Evolutionary conservation across 2,113 vertebrate genomes (phyloP).

Genomic region (Oostethus manadensis): DNA sequence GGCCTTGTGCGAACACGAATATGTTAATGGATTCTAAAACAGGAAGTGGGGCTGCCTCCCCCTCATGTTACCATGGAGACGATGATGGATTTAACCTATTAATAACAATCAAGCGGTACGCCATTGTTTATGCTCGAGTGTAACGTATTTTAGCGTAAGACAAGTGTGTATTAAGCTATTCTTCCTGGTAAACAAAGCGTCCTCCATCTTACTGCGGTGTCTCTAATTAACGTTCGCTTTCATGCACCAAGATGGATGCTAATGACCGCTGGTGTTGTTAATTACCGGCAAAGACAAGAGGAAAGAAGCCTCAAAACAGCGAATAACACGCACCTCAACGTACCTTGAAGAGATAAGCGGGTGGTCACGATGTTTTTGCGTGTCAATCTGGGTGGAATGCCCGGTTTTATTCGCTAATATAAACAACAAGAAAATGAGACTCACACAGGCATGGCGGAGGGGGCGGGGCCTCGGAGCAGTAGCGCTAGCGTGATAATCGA

Average conservation of each 20-base stretch:
- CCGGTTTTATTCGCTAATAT: constrained; percentile 10
- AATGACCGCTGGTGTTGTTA: constrained; percentile 39
- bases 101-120: too few species aligned
- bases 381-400: background rate
- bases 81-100: background rate
- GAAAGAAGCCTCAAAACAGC: constrained; percentile 16
- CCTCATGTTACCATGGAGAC: constrained; percentile 30
- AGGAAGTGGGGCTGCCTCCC: constrained; percentile 12
- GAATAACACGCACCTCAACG: constrained; percentile 9
- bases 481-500: background rate
- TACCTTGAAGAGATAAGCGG: constrained; percentile 21
- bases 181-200: background rate
- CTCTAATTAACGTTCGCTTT: constrained; percentile 39
- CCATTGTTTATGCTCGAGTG: too few species aligned
- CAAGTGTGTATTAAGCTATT: background rate
- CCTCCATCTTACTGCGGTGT: constrained; percentile 19
- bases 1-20: background rate
- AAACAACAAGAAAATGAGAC: constrained; percentile 15
- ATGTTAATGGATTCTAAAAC: background rate
- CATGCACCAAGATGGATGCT: constrained; percentile 58
- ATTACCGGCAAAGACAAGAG: constrained; percentile 28
- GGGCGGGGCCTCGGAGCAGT: constrained; percentile 1
- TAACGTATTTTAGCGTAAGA: background rate
- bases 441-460: background rate
- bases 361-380: background rate